Conservation (phyloP, 2,888 invertebrate species). For the Tipula unca region DNA sequence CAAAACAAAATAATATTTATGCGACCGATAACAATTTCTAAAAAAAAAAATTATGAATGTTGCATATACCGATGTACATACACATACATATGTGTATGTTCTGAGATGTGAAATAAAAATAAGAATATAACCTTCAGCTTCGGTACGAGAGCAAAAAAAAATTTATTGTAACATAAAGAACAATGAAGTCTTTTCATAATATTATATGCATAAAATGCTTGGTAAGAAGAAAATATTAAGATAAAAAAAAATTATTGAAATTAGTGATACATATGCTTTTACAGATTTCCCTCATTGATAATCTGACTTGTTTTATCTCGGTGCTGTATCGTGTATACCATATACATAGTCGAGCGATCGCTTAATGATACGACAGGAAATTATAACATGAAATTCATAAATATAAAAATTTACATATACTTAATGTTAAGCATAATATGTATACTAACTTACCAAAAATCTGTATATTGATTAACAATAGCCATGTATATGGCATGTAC, state of each 20-base stretch:
- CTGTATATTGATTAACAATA: background rate
- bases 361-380: constrained; percentile 3
- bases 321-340: background rate
- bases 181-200: constrained; percentile 8
- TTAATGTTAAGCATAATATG: background rate
- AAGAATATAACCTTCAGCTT: background rate
- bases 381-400: background rate
- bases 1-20: background rate
- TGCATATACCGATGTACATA: too few species aligned
- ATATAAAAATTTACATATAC: background rate
- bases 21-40: background rate
- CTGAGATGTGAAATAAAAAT: background rate
- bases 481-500: too few species aligned
- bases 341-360: background rate
- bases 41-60: constrained; percentile 2
- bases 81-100: background rate
- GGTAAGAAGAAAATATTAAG: background rate
- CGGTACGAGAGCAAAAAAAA: background rate
- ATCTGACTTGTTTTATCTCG: constrained; percentile 8
- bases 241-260: background rate
- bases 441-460: background rate
- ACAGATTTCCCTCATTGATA: background rate
- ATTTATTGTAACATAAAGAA: constrained; percentile 14
- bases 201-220: background rate
- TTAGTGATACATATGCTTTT: constrained; percentile 8